These are phyloP conservation scores for Clitarchus hookeri DNA, from an alignment of 2,888 invertebrate species.

Conservation along the genomic window DNA sequence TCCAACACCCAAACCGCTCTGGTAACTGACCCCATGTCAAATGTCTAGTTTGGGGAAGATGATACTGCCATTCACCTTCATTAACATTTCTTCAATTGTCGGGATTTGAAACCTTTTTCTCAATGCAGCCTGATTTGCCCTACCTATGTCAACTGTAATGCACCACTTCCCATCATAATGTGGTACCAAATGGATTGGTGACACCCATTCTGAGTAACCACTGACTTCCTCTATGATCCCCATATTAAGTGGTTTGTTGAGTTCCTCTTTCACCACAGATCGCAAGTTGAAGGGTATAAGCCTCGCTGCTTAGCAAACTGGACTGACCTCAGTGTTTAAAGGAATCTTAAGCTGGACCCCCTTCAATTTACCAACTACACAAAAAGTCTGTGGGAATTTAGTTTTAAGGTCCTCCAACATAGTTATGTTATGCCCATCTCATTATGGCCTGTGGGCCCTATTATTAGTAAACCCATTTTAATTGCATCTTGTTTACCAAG, in stretches of 20 bases:
- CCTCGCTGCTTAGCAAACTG: slow-evolving; percentile 43
- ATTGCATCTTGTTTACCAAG: slow-evolving; percentile 32
- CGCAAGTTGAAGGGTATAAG: not conserved
- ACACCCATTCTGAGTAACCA: slow-evolving; percentile 26
- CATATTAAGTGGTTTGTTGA: not conserved
- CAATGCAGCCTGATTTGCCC: slow-evolving; percentile 44
- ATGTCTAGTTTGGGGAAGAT: slow-evolving; percentile 25
- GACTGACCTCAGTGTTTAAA: slow-evolving; percentile 45
- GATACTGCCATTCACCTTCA: no score
- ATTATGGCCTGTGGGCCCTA: not conserved
- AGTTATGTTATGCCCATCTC: not conserved
- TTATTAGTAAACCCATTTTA: slow-evolving; percentile 28
- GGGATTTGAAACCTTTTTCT: slow-evolving; percentile 44
- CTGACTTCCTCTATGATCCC: slow-evolving; percentile 39
- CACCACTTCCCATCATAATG: slow-evolving; percentile 45
- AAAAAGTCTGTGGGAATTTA: not conserved
- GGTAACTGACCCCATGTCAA: no score
- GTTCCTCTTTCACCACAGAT: no score
- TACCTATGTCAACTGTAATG: slow-evolving; percentile 47
- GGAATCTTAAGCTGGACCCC: slow-evolving; percentile 47
- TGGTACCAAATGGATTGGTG: slow-evolving; percentile 34
- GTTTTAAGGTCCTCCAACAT: slow-evolving; percentile 21
- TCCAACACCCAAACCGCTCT: no score
- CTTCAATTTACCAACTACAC: slow-evolving; percentile 42
- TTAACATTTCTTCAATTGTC: no score